Evolutionary conservation across 2,888 invertebrate species (phyloP).

Genomic region (Andrena haemorrhoa): DNA sequence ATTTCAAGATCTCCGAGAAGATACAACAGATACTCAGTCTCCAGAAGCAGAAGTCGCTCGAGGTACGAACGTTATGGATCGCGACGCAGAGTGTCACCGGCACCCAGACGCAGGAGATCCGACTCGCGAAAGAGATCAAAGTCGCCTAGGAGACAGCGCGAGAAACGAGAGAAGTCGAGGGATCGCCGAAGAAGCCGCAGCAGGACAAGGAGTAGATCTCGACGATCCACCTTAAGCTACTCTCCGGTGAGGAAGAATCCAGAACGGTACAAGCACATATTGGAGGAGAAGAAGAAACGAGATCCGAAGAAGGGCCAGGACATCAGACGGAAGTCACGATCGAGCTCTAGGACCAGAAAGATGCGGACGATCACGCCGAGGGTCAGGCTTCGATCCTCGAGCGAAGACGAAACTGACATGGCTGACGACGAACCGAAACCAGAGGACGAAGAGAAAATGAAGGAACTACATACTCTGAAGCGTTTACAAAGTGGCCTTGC

Average conservation of each 20-base stretch:
- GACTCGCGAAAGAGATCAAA: conserved; percentile 80
- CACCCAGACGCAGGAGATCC: conserved; percentile 69
- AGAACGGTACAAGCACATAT: conserved; percentile 89
- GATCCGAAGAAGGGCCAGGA: conserved; percentile 85
- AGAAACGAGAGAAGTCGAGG: conserved; percentile 70
- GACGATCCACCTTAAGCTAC: conserved; percentile 87
- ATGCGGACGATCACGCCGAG: conserved; percentile 78
- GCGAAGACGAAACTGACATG: conserved; percentile 84
- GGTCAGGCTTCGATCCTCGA: conserved; percentile 82
- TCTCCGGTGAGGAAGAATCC: conserved; percentile 90
- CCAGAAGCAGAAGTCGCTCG: conserved; percentile 79
- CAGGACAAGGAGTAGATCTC: conserved; percentile 85
- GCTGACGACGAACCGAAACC: conserved; percentile 86
- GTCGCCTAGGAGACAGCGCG: conserved; percentile 66
- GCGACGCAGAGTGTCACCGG: conserved; percentile 74
- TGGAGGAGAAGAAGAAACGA: conserved; percentile 87
- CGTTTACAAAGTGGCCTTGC: conserved; percentile 88
- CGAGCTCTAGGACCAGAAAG: conserved; percentile 76
- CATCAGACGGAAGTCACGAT: conserved; percentile 79
- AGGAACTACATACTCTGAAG: conserved; percentile 89
- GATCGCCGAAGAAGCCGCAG: conserved; percentile 73
- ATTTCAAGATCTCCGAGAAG: conserved; percentile 79
- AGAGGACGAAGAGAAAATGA: conserved; percentile 88
- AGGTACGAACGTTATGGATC: conserved; percentile 78
- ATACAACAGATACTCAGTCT: conserved; percentile 75